Base-by-base conservation (phyloP, 2,888 invertebrate species). In the Drosophila borborema region DNA sequence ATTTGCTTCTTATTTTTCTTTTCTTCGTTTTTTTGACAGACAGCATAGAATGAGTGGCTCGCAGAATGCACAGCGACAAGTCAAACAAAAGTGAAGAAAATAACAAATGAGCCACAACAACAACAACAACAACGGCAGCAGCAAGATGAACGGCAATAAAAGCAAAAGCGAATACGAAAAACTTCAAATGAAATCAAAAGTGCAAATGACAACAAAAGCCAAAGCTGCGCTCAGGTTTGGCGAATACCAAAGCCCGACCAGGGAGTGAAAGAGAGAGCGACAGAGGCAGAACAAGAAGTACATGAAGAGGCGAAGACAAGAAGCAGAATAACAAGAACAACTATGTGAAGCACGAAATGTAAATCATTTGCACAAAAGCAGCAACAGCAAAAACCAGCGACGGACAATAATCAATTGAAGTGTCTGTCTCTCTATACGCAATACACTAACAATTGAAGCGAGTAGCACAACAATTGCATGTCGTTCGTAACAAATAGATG, bases 171-270 rank as follows among this genome's bases (percentile, higher is more conserved):
- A 79, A 81, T 75, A 58, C 75, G 62, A 72, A 72, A 40, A 79
- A 89, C 90, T 89, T 84, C 85, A 90, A 86, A 90, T 88, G 86
- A 86, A 86, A 86, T 86, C 89, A 86, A 86, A 86, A 86, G 86
- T 86, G 86, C 88, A 86, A 86, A 90, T 90, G 83, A 90, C 88
- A 80, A 84, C 89, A 87, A 84, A 89, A 87, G 87, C 69, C 74
- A 72, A 72, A 84, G 72, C 71, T 75, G 64, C 60, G 72, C 80
- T 73, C 64, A 65, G 71, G 65, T 70, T 79, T 56, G 63, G n/a
- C 54, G 58, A 54, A 62, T 51, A 48, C 55, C 54, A 58, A 64
- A 51, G 49, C 34, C 53, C 43, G 55, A 62, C 48, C 60, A 2
- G 36, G 0, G 28, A 28, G 28, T 6, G 28, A 28, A 5, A 14